Evolutionary conservation across 2,113 vertebrate species (phyloP), one percentile per base, ranked within the genome.

Genomic region (Xenopus laevis): DNA sequence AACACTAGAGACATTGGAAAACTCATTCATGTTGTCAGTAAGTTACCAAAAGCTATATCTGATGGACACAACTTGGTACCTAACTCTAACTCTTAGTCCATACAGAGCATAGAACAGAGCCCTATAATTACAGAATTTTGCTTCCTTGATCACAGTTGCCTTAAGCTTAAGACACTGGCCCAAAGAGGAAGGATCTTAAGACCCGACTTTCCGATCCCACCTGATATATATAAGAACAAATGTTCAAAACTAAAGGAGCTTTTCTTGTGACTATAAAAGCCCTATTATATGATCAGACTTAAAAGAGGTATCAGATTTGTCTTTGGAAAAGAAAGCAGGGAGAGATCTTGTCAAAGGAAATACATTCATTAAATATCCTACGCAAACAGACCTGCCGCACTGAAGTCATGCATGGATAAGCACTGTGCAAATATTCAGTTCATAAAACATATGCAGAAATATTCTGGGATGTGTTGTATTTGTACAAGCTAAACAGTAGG

Each of bases 341-440:
- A 40, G 65, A 75, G 58, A 75, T 53, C 16, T 75, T 61, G 45
- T 59, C 58, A 53, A 69, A 44, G 50, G 55, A 67, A 68, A 74
- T 45, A 61, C 45, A 61, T 57, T 40, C 45, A 61, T 68, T 68
- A 16, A 66, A 68, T 61, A 52, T 60, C 60, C 65, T 65, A 65
- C 45, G 44, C 58, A 68, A 61, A 68, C 47, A 63, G 50, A 63
- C 27, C 59, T 53, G 59, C 47, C 27, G 13, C 66, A 69, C 13
- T 62, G 10, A 60, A 60, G 12, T 59, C 45, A 68, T 45, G 73
- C 30, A 52, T 63, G 21, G 55, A 55, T 55, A 63, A 40, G 21
- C 21, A 50, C 52, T n/a, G 27, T 69, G 45, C 30, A 69, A 45
- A 69, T 58, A 76, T 1, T 16, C 13, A 68, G 17, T 16, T 21